Evolutionary conservation across 2,113 vertebrate genomes (phyloP).

Genomic region (Brachypodius melanocephalos): DNA sequence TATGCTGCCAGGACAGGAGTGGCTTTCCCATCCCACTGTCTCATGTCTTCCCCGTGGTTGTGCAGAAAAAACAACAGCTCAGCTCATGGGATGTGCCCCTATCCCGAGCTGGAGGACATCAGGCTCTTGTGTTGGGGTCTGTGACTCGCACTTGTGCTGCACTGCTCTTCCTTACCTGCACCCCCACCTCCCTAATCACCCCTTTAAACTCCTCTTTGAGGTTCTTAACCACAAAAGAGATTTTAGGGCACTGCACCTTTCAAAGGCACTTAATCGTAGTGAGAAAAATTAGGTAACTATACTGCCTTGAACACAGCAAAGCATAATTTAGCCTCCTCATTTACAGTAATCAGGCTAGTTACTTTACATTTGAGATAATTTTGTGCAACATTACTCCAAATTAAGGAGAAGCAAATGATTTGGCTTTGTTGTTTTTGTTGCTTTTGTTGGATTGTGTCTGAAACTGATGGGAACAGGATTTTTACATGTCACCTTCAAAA

Average conservation of each 20-base stretch:
- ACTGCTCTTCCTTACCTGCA: background rate
- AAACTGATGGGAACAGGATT: background rate
- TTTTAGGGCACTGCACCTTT: background rate
- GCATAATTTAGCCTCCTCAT: background rate
- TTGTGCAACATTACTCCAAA: background rate
- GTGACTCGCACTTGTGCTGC: fast-evolving
- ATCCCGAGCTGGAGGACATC: background rate
- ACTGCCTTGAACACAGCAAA: background rate
- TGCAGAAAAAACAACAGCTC: background rate
- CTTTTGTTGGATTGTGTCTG: background rate
- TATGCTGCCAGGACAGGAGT: fast-evolving
- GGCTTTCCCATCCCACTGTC: background rate
- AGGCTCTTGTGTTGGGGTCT: background rate
- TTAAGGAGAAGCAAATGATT: background rate
- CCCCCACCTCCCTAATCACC: no score
- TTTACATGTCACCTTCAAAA: background rate
- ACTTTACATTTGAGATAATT: background rate
- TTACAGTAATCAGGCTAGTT: background rate
- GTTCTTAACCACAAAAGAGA: background rate
- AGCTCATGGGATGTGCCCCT: background rate
- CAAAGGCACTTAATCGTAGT: background rate
- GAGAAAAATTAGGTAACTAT: background rate
- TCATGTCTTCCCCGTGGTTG: background rate
- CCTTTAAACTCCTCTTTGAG: background rate
- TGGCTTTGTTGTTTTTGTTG: background rate